Conservation (phyloP, 2,113 vertebrate species). For the Misgurnus mizolepis region DNA sequence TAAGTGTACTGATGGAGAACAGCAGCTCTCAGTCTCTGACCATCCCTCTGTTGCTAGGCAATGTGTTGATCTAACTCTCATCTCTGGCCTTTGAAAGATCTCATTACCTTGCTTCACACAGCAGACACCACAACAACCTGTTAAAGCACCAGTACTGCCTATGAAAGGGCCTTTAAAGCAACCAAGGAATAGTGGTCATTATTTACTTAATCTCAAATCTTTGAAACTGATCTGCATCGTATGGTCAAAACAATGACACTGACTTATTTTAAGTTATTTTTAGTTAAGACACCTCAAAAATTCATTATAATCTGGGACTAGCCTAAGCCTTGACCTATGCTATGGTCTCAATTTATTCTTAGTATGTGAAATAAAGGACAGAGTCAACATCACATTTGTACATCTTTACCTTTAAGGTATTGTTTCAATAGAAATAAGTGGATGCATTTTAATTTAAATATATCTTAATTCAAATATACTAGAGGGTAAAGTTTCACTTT, state of each 20-base stretch:
- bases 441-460: not conserved
- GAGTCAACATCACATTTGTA: too few relatives aligned
- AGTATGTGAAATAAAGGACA: too few relatives aligned
- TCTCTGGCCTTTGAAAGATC: conserved; percentile 3
- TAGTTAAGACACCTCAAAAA: too few relatives aligned
- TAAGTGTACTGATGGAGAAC: not conserved
- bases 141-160: conserved; percentile 4
- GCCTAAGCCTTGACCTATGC: too few relatives aligned
- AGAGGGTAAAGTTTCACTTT: not conserved
- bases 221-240: too few relatives aligned
- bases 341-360: too few relatives aligned
- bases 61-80: not conserved
- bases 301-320: too few relatives aligned
- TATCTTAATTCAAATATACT: not conserved
- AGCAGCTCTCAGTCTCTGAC: not conserved
- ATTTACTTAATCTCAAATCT: too few relatives aligned
- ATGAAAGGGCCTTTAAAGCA: not conserved
- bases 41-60: not conserved
- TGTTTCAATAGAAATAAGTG: not conserved
- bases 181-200: too few relatives aligned
- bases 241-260: too few relatives aligned
- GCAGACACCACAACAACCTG: conserved; percentile 17
- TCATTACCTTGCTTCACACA: conserved; percentile 2
- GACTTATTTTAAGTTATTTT: too few relatives aligned
- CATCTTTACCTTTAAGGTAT: too few relatives aligned